Evolutionary conservation across 2,113 vertebrate species (phyloP).

Genomic region (Ceyx melanurus): DNA sequence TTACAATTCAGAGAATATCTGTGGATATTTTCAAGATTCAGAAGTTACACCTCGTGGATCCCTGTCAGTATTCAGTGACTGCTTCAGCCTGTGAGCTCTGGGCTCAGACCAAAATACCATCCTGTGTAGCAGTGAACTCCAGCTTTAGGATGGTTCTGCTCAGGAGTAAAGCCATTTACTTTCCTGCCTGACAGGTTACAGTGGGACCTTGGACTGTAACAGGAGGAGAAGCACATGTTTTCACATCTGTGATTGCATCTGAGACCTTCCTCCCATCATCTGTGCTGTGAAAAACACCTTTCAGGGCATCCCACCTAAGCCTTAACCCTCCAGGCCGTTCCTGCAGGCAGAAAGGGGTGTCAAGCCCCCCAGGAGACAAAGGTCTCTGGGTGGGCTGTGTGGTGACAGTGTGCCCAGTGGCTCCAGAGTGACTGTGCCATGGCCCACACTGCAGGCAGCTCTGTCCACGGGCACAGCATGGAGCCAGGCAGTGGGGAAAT

Average conservation of each 20-base stretch:
- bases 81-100: background rate
- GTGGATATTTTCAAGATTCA: background rate
- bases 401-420: fast-evolving
- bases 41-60: background rate
- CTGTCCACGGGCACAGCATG: background rate
- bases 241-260: background rate
- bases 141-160: background rate
- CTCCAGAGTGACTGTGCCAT: background rate
- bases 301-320: background rate
- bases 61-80: background rate
- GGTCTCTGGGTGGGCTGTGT: background rate
- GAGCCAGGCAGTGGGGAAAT: background rate
- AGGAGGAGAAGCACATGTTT: background rate
- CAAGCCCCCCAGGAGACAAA: background rate
- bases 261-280: background rate
- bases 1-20: background rate
- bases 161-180: background rate
- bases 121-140: background rate
- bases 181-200: background rate
- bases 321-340: background rate
- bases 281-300: background rate
- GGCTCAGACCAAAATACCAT: background rate
- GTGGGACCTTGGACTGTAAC: background rate
- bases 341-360: background rate
- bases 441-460: background rate